Evolutionary conservation across 2,113 vertebrate species (phyloP), one percentile per base, ranked within the genome.

Genomic region (Cygnus buccinator): DNA sequence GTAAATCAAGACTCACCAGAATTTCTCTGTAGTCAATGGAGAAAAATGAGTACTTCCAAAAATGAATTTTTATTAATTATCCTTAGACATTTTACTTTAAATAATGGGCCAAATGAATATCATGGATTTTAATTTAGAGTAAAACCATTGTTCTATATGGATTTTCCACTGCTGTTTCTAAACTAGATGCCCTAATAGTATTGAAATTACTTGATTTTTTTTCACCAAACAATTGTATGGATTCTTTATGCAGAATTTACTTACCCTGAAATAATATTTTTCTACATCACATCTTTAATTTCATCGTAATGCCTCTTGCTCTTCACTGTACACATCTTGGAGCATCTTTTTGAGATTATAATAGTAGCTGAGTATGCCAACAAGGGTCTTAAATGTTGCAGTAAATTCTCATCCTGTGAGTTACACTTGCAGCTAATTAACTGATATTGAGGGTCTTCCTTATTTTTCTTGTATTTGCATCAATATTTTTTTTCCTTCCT

Each of bases 1-100:
- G 70, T 97, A 93, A 93, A 95, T 95, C 96, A 97, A 93, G 19
- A 85, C 58, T 83, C 67, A 79, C 33, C 18, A 85, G 43, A 85
- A 90, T 92, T 90, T 94, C 68, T 89, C 31, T 83, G 15, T 76
- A 82, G 70, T 89, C 52, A 91, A 16, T 55, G 73, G n/a, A 91
- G 73, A 93, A 93, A 96, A 90, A 95, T 2, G 74, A 91, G 43
- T n/a, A 66, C 55, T 92, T 92, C 33, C 13, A 85, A 55, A 88
- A 88, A 94, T 92, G 7, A 72, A 26, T n/a, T 95, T 87, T 96
- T 96, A 68, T 87, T 54, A 74, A 26, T 91, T 94, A 76, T 76
- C 17, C 3, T 26, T 46, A 75, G 35, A 61, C 62, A 39, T 88
- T 58, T 83, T 76, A 9, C 83, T 41, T 68, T 88, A 83, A 90